phyloP scores from a whole-genome alignment of 2,797 vertebrate species.

The Silurus aristotelis region DNA sequence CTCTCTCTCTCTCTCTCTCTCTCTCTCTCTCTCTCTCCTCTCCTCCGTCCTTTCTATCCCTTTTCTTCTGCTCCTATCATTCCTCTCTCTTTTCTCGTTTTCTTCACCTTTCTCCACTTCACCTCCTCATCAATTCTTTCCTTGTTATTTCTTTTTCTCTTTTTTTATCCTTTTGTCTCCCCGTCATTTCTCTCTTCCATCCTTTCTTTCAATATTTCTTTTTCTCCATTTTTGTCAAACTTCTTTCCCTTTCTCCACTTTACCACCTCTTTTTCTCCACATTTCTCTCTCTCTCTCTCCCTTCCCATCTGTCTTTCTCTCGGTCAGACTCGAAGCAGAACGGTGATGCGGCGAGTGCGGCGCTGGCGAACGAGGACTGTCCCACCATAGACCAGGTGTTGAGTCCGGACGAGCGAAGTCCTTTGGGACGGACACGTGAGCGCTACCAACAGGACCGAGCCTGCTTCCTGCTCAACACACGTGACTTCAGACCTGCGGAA shows the following conservation, averaged over 20 bases:
- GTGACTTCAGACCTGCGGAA: conserved; percentile 88
- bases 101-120: neutral
- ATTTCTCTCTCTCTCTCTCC: neutral
- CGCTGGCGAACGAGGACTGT: conserved; percentile 90
- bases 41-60: neutral
- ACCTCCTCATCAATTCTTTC: neutral
- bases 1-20: too few species aligned
- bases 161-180: neutral
- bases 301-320: neutral
- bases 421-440: conserved; percentile 77
- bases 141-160: neutral
- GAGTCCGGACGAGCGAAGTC: conserved; percentile 88
- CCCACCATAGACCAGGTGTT: conserved; percentile 92
- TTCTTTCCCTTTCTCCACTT: neutral
- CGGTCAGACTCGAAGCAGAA: conserved; percentile 88
- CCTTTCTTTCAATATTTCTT: neutral
- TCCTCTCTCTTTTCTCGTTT: neutral
- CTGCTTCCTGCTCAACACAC: conserved; percentile 91
- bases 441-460: conserved; percentile 89
- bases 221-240: neutral
- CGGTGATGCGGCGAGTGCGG: conserved; percentile 87
- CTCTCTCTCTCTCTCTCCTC: neutral
- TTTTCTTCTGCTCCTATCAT: neutral
- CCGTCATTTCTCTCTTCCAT: neutral
- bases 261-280: neutral